Base-by-base conservation (phyloP, 2,113 vertebrate species). In the Leiothrix lutea region DNA sequence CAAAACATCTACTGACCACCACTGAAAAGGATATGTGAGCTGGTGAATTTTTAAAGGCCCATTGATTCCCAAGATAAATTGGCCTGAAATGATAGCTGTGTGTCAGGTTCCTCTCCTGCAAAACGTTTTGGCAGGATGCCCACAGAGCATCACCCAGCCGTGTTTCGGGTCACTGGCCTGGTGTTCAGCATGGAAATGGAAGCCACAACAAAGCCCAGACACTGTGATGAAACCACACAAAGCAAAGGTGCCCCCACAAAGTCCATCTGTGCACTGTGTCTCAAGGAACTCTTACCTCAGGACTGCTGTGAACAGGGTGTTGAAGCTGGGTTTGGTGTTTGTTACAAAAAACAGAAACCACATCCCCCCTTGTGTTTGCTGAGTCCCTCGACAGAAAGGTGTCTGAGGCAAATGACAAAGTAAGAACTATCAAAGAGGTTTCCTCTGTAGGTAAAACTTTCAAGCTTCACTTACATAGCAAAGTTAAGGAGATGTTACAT, bases 11-110 rank as follows among this genome's bases (percentile, higher is more conserved):
- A 88, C 97, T 96, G 31, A 92, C 98, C 85, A 98, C 98, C 51
- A 62, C 95, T 40, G 98, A 99, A 95, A 98, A 98, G 6, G 98
- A 98, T 42, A 97, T 97, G 35, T 98, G 94, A 97, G 62, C 57
- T 48, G 66, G 70, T 87, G 80, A 97, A 97, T 96, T 95, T 96
- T 94, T 97, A 96, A 97, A 97, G 95, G 95, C 65, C 73, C 75
- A 26, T 81, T 93, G 92, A 94, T 58, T 90, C 89, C 71, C 1
- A 8, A 91, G 82, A 96, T 90, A 93, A 85, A 65, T 23, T 45
- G 54, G 21, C 81, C 74, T 92, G 66, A 73, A 94, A 58, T n/a
- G 84, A 96, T 31, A 92, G 94, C 70, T 44, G 44, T 9, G 47
- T 79, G 54, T 97, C 86, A 71, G 94, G 91, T 98, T 93, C 91